Evolutionary conservation across 2,888 invertebrate genomes (phyloP), one percentile per base, ranked within the genome.

Genomic region (Luperina nickerlii): DNA sequence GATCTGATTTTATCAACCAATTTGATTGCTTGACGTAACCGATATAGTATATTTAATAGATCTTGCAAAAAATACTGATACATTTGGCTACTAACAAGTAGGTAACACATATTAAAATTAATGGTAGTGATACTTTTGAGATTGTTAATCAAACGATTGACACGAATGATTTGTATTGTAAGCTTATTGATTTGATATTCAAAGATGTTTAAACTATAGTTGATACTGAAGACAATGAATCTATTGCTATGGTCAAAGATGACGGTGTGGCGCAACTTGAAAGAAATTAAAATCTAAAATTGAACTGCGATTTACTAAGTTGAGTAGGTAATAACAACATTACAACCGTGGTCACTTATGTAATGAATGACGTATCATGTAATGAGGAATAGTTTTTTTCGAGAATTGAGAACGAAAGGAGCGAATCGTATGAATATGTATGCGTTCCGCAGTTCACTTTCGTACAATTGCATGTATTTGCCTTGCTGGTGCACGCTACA

Each of bases 1-100:
- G 92, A 85, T 90, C 79, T 77, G 90, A 89, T 91, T 85, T 81
- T 84, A 86, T 87, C 78, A 62, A 63, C 66, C 60, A 86, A 89
- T 85, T 85, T 82, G 72, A 73, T 71, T 71, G 81, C 71, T 67
- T 76, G 81, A 83, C 69, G 79, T 74, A 76, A 87, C n/a, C 68
- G 54, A 84, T 71, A 74, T 67, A n/a, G 24, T 38, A 38, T 45
- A 62, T 27, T 42, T 81, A 67, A 78, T 51, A 60, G 48, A 62
- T 70, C 66, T 45, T 20, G 73, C 27, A 70, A 84, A 84, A 74
- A 79, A 45, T 27, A 38, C 48, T 38, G 24, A 71, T n/a, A 57
- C 38, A 71, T 62, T 70, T 66, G 71, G 71, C 67, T 42, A 65
- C 38, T 65, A 63, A 69, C 54, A 76, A 76, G 80, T 82, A 82